Evolutionary conservation across 1,140 invertebrate species (phyloP).

Genomic region (Drosophila guanche): DNA sequence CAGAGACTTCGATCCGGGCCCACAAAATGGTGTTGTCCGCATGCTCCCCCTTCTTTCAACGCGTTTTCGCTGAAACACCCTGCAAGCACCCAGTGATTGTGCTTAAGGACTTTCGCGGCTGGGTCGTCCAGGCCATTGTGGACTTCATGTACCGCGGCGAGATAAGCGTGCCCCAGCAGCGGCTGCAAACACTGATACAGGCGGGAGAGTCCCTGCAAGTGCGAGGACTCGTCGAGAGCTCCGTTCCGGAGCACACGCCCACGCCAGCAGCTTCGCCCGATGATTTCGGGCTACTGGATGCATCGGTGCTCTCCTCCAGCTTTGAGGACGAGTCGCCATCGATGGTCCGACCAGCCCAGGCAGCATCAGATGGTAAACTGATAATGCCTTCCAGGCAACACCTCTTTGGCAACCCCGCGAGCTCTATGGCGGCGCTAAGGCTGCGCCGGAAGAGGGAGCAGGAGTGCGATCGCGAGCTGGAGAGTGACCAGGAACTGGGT

Average conservation of each 20-base stretch:
- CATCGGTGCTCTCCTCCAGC: conserved; percentile 68
- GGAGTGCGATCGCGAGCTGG: conserved; percentile 57
- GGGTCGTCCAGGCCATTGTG: conserved; percentile 93
- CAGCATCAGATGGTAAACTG: conserved; percentile 47
- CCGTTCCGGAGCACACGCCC: conserved; percentile 86
- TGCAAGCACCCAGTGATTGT: conserved; percentile 97
- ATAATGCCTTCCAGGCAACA: conserved; percentile 62
- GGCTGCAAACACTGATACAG: conserved; percentile 91
- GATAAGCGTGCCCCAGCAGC: conserved; percentile 93
- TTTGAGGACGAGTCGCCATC: conserved; percentile 75
- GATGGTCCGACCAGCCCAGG: conserved; percentile 55
- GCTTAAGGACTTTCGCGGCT: conserved; percentile 93
- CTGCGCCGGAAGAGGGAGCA: conserved; percentile 82
- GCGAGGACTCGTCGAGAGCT: conserved; percentile 89
- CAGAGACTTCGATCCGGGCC: conserved; percentile 91
- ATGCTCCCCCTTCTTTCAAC: conserved; percentile 95
- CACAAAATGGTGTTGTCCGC: conserved; percentile 96
- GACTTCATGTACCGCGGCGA: conserved; percentile 97
- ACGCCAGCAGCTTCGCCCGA: conserved; percentile 86
- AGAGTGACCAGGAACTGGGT: conserved; percentile 70
- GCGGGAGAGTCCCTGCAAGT: conserved; percentile 94
- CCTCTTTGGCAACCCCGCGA: conserved; percentile 61
- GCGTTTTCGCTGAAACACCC: conserved; percentile 94
- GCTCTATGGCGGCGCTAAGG: conserved; percentile 64
- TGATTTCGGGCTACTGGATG: conserved; percentile 84